Percentiles rank a stretch among this genome's conserved stretches.
Conservation (phyloP, 2,113 vertebrate species). For the Dasyprocta punctata region DNA sequence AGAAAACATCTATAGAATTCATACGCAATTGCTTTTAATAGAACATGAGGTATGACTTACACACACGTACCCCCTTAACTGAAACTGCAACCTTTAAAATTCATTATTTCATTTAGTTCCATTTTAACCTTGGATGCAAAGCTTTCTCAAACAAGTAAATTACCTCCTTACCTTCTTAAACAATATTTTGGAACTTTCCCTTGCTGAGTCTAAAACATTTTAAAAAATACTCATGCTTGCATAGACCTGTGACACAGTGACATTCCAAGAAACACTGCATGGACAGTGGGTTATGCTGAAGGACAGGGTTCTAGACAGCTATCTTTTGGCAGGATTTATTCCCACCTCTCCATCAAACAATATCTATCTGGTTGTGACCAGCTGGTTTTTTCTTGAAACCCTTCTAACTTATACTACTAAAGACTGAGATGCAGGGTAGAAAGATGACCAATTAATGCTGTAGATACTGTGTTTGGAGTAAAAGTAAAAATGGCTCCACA, state of each 20-base stretch:
- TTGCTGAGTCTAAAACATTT: not conserved
- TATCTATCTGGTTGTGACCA: not conserved
- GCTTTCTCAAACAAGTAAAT: not conserved
- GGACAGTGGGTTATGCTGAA: rapidly evolving
- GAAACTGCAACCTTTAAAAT: not conserved
- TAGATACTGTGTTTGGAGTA: not conserved
- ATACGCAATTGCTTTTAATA: not conserved
- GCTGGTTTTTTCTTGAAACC: not conserved
- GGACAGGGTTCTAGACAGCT: not conserved
- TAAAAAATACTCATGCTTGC: not conserved
- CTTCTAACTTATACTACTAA: not conserved
- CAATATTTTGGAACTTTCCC: not conserved
- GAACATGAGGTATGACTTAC: not conserved
- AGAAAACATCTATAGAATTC: not conserved
- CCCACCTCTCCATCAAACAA: not conserved
- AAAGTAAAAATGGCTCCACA: not conserved
- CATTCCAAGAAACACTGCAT: rapidly evolving
- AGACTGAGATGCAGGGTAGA: not conserved
- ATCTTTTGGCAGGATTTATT: not conserved
- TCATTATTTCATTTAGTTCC: not conserved
- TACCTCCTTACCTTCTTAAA: not conserved
- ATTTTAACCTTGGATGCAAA: not conserved
- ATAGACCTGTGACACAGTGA: not conserved
- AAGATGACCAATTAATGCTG: not conserved
- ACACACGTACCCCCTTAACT: not conserved